Base-by-base conservation (phyloP, 2,888 invertebrate species). In the Onchidella celtica region DNA sequence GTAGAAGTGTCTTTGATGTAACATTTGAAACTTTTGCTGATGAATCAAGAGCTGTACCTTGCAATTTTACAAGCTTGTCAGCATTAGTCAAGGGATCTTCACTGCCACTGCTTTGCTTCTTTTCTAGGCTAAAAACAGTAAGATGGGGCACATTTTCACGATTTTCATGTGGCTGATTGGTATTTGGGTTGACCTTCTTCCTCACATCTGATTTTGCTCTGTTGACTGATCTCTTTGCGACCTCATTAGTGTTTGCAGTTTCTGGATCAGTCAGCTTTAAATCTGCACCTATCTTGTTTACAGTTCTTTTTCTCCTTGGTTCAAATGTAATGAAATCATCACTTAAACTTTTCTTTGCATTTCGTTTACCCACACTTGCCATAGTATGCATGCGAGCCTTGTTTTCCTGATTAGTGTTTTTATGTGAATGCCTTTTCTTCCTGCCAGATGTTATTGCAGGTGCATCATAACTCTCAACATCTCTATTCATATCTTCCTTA, bases 291-390 rank as follows among this genome's bases (percentile, higher is more conserved):
- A n/a, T n/a, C n/a, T 14, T n/a, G n/a, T n/a, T n/a, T 17, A n/a
- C 59, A 17, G 3, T 55, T 29, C n/a, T 70, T 27, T n/a, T 70
- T 29, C 1, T 70, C 24, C 21, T 55, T 21, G 24, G 21, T 21
- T 55, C 55, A 61, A 34, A 61, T 17, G 9, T 61, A 29, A 73
- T 59, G 11, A 73, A 59, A n/a, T 73, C 73, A 61, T 73, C 73
- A 34, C 57, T 3, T 11, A 36, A 2, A 21, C 17, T 73, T 34
- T 73, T 73, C 61, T 73, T 73, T 59, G 73, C 36, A 11, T 59
- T 34, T 59, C 73, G 57, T 73, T 73, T 73, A 6, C 73, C 73
- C 32, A 73, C 61, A 73, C 73, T 73, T 36, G 59, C 36, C 73
- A 73, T 73, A 0, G 36, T 29, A 3, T 32, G 2, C 21, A 17